Evolutionary conservation across 2,888 invertebrate species (phyloP).

Genomic region (Protophormia terraenovae): DNA sequence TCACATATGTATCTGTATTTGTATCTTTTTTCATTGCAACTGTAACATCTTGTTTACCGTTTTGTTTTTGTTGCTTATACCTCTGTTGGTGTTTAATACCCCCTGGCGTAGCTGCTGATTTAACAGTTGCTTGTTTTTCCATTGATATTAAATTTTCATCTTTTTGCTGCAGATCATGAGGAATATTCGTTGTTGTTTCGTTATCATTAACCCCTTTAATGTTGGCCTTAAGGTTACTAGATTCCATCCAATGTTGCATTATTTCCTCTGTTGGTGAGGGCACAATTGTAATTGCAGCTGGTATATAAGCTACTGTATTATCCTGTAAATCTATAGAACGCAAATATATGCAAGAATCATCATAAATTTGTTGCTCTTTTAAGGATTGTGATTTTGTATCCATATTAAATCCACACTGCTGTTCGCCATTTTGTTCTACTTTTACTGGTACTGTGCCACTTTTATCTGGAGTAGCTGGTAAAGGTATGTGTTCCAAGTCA

Average conservation of each 20-base stretch:
- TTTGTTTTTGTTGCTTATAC: not conserved
- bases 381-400: constrained; percentile 29
- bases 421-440: not conserved
- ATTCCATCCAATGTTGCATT: constrained; percentile 70
- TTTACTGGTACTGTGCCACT: not conserved
- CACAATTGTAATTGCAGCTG: constrained; percentile 72
- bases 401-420: constrained; percentile 44
- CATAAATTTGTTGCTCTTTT: constrained; percentile 74
- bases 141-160: constrained; percentile 48
- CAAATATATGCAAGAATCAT: constrained; percentile 76
- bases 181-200: not conserved
- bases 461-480: constrained; percentile 72
- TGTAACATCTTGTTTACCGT: constrained; percentile 2
- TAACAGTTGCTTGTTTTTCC: constrained; percentile 8
- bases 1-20: constrained; percentile 50
- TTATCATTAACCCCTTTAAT: constrained; percentile 55
- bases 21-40: constrained; percentile 1
- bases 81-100: constrained; percentile 3
- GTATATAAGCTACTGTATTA: constrained; percentile 71
- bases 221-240: constrained; percentile 45
- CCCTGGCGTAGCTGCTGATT: constrained; percentile 2
- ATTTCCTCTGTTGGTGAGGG: constrained; percentile 70
- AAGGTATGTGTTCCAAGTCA: constrained; percentile 74
- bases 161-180: constrained; percentile 18
- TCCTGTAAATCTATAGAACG: constrained; percentile 75